Percentiles rank a stretch among this genome's conserved stretches.
Evolutionary conservation across 2,888 invertebrate genomes (phyloP).

Genomic region (Xylocampa areola): DNA sequence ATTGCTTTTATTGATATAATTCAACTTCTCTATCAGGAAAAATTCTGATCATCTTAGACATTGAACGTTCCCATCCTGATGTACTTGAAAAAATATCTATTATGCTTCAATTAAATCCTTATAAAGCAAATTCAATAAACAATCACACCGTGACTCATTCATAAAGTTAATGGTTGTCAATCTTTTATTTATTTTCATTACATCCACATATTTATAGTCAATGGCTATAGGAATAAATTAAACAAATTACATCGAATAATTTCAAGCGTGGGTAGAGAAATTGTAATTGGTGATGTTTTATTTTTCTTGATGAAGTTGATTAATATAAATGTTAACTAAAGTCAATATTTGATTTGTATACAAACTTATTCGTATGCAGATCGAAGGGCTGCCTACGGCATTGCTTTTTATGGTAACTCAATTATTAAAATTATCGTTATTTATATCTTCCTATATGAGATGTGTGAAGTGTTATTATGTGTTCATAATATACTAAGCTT

Average conservation of each 20-base stretch:
- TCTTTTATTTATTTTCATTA: slow-evolving; percentile 59
- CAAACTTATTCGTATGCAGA: slow-evolving; percentile 22
- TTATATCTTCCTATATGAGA: slow-evolving; percentile 27
- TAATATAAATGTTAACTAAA: slow-evolving; percentile 14
- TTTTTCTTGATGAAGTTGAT: slow-evolving; percentile 18
- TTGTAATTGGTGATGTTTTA: slow-evolving; percentile 18
- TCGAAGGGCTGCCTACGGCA: slow-evolving; percentile 42
- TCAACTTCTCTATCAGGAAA: slow-evolving; percentile 24
- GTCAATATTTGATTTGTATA: slow-evolving; percentile 26
- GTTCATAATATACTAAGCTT: too few relatives aligned
- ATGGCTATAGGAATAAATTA: slow-evolving; percentile 56
- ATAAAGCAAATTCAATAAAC: slow-evolving; percentile 48
- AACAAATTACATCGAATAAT: slow-evolving; percentile 36
- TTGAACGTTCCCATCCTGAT: slow-evolving; percentile 17
- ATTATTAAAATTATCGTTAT: slow-evolving; percentile 31
- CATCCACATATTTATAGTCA: slow-evolving; percentile 57
- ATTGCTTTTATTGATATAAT: too few relatives aligned
- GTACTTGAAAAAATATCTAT: slow-evolving; percentile 33
- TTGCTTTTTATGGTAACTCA: slow-evolving; percentile 42
- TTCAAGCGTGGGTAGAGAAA: slow-evolving; percentile 35
- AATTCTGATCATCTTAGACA: slow-evolving; percentile 21
- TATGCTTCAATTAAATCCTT: slow-evolving; percentile 33
- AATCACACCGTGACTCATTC: slow-evolving; percentile 55
- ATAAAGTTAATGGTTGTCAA: slow-evolving; percentile 50
- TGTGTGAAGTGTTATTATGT: slow-evolving; percentile 11